Evolutionary conservation across 2,888 invertebrate species (phyloP).

Genomic region (Lepidochitona cinerea): DNA sequence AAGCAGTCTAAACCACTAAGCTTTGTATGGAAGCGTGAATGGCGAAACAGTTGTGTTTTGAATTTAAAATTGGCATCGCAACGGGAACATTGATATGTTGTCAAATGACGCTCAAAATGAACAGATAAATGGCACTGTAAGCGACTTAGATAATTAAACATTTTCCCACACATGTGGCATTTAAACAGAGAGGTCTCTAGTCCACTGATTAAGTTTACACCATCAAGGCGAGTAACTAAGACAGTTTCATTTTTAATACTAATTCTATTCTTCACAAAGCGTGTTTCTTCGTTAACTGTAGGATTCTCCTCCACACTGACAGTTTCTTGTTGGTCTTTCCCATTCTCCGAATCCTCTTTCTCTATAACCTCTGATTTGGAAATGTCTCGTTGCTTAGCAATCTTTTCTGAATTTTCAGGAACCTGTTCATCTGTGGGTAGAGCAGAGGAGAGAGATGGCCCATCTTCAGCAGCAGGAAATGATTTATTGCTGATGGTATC

Average conservation of each 20-base stretch:
- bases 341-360: neutral
- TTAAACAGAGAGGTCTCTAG: constrained; percentile 62
- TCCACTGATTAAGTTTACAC: constrained; percentile 54
- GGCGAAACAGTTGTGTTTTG: constrained; percentile 57
- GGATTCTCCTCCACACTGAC: neutral
- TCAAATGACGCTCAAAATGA: constrained; percentile 60
- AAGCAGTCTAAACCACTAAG: neutral
- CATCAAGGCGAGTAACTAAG: constrained; percentile 63
- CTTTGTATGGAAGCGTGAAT: constrained; percentile 22
- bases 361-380: neutral
- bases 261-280: constrained; percentile 28
- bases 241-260: constrained; percentile 62
- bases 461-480: neutral
- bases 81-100: constrained; percentile 57
- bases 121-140: constrained; percentile 65
- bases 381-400: neutral
- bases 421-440: neutral
- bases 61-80: constrained; percentile 64
- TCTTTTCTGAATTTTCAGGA: neutral
- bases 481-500: neutral
- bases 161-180: constrained; percentile 67
- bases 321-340: neutral
- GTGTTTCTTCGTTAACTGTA: constrained; percentile 1
- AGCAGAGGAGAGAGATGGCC: neutral
- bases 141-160: constrained; percentile 58